These are phyloP conservation scores for Ariolimax columbianus DNA, from an alignment of 2,888 invertebrate species.

Conservation along the genomic window DNA sequence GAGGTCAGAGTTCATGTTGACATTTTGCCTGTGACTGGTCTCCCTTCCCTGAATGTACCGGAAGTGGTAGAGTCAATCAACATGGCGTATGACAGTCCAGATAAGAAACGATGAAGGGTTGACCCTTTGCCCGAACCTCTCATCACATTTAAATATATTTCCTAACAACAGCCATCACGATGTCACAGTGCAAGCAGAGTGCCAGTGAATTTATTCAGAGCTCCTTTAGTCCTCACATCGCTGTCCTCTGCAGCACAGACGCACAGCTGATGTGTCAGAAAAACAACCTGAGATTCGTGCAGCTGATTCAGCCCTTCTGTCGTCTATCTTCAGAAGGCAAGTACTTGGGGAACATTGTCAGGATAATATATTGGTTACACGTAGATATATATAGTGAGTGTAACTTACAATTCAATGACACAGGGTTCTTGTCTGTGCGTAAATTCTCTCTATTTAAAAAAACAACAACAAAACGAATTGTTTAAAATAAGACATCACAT, in stretches of 20 bases:
- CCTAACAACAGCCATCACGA: constrained; percentile 56
- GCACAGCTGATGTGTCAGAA: constrained; percentile 92
- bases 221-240: constrained; percentile 93
- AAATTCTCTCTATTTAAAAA: too few relatives aligned
- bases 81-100: constrained; percentile 58
- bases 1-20: too few relatives aligned
- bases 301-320: constrained; percentile 93
- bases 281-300: constrained; percentile 93
- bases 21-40: not conserved
- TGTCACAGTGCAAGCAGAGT: constrained; percentile 80
- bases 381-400: too few relatives aligned
- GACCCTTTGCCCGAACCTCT: not conserved
- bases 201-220: constrained; percentile 89
- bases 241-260: constrained; percentile 88
- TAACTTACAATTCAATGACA: too few relatives aligned
- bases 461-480: too few relatives aligned
- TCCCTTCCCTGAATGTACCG: constrained; percentile 44
- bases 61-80: constrained; percentile 59
- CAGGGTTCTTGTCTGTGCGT: too few relatives aligned
- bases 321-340: constrained; percentile 84
- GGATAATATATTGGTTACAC: too few relatives aligned
- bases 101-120: constrained; percentile 29
- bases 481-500: too few relatives aligned
- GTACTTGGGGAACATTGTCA: too few relatives aligned
- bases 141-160: not conserved